These are phyloP conservation scores for Eupelmus urozonus DNA, from an alignment of 2,888 invertebrate genomes.

Conservation along the genomic window DNA sequence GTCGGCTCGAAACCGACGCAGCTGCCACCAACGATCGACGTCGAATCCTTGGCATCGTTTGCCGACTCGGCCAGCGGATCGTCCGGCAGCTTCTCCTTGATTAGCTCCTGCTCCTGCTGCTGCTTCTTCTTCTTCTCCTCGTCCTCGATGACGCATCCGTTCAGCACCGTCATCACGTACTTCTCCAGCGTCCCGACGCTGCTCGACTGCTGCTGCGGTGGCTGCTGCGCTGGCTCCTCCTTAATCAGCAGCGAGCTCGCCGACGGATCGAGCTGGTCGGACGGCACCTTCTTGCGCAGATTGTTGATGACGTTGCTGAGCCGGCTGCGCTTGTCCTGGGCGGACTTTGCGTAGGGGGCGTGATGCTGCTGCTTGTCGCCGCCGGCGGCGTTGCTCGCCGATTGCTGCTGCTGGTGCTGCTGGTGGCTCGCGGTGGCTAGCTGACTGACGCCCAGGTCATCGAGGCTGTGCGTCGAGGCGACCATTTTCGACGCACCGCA, in stretches of 20 bases:
- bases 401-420: slow-evolving; percentile 62
- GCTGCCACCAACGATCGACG: slow-evolving; percentile 28
- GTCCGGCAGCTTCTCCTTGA: slow-evolving; percentile 10
- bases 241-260: slow-evolving; percentile 35
- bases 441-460: slow-evolving; percentile 69
- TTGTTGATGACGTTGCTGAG: slow-evolving; percentile 75
- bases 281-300: slow-evolving; percentile 73
- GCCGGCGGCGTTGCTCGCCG: no score
- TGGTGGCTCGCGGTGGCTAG: slow-evolving; percentile 67
- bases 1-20: slow-evolving; percentile 63
- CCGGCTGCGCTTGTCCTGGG: slow-evolving; percentile 73
- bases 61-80: slow-evolving; percentile 35
- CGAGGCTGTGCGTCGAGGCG: slow-evolving; percentile 72
- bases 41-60: slow-evolving; percentile 48
- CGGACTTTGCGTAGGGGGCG: slow-evolving; percentile 58
- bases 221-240: no score
- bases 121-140: slow-evolving; percentile 66
- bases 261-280: slow-evolving; percentile 17
- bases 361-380: slow-evolving; percentile 59
- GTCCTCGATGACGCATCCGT: slow-evolving; percentile 73
- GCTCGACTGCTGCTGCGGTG: no score
- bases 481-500: slow-evolving; percentile 70
- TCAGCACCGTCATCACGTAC: slow-evolving; percentile 75
- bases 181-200: slow-evolving; percentile 73
- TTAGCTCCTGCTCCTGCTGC: background rate